Conservation (phyloP, 2,113 vertebrate species). For the Damaliscus lunatus region DNA sequence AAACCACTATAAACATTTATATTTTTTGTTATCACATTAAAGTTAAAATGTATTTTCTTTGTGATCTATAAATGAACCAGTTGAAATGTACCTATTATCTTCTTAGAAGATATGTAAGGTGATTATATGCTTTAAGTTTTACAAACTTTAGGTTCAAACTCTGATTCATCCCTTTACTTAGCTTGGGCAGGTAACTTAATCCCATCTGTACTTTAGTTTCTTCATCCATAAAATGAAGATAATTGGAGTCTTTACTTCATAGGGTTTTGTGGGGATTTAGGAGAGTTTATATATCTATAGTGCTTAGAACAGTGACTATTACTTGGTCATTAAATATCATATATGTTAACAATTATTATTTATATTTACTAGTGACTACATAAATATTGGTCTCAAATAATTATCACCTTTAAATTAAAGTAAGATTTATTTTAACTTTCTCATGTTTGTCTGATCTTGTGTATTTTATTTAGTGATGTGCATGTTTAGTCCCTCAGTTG, state of each 20-base stretch:
- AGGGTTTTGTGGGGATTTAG: background rate
- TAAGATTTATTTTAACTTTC: background rate
- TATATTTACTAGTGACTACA: background rate
- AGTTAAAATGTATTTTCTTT: background rate
- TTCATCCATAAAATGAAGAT: background rate
- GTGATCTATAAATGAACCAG: background rate
- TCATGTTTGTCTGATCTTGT: background rate
- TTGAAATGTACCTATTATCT: background rate
- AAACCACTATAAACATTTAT: background rate
- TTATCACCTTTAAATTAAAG: background rate
- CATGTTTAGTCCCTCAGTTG: background rate
- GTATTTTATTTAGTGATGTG: background rate
- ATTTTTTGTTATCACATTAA: background rate
- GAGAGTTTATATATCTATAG: background rate
- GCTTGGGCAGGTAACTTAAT: background rate
- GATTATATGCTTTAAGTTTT: background rate
- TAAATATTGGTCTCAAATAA: background rate
- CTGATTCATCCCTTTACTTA: background rate
- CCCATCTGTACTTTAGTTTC: background rate
- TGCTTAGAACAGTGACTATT: background rate
- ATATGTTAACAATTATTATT: background rate
- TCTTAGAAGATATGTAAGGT: background rate
- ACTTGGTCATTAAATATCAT: background rate
- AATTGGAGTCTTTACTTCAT: background rate
- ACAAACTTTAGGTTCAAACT: background rate